Evolutionary conservation across 2,888 invertebrate species (phyloP).

Genomic region (Opisthograptis luteolata): DNA sequence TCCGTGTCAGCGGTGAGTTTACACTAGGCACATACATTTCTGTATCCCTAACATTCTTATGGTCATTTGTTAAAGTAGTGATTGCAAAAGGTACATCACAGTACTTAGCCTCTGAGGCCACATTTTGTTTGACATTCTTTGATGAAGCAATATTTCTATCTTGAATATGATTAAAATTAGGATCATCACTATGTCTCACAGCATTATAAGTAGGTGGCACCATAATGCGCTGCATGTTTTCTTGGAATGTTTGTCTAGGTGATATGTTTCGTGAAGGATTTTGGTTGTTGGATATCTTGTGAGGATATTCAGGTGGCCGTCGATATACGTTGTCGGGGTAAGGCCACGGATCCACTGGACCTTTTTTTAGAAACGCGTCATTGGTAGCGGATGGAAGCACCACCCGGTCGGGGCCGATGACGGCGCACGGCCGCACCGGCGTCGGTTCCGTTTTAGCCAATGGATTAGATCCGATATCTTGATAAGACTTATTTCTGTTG

Average conservation of each 20-base stretch:
- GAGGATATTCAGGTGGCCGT: constrained; percentile 69
- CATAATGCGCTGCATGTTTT: constrained; percentile 80
- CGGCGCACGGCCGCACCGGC: constrained; percentile 75
- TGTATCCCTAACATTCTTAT: constrained; percentile 63
- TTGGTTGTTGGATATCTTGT: constrained; percentile 55
- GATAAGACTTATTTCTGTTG: constrained; percentile 69
- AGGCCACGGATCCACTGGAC: constrained; percentile 64
- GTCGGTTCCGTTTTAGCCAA: constrained; percentile 71
- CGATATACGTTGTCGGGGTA: constrained; percentile 59
- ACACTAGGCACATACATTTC: constrained; percentile 67
- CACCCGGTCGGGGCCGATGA: constrained; percentile 79
- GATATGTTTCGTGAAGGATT: constrained; percentile 78
- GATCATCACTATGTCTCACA: constrained; percentile 63
- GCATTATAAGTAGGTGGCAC: constrained; percentile 71
- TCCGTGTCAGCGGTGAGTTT: constrained; percentile 54
- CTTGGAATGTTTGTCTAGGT: constrained; percentile 82
- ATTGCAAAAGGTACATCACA: constrained; percentile 81
- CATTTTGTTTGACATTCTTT: constrained; percentile 65
- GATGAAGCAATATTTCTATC: constrained; percentile 51
- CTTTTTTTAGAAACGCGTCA: constrained; percentile 66
- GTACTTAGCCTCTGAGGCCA: constrained; percentile 68
- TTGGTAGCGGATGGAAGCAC: constrained; percentile 58
- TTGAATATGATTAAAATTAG: constrained; percentile 47
- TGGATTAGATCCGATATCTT: constrained; percentile 68
- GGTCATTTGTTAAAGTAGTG: constrained; percentile 67